Conservation (phyloP, 2,113 vertebrate species). For the Callithrix jacchus region DNA sequence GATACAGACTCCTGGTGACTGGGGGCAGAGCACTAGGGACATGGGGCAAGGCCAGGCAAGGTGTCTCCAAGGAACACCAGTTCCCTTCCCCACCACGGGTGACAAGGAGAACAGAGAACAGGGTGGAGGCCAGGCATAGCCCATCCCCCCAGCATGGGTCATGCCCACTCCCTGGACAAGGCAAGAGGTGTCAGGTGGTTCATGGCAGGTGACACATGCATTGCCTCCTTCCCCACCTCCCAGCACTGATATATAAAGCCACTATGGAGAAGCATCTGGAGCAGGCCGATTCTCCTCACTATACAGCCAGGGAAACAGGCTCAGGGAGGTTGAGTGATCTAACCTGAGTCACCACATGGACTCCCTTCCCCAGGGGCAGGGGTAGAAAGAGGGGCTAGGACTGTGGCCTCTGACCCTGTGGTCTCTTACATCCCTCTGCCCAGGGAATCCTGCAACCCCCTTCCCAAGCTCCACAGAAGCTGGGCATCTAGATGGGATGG, state of each 20-base stretch:
- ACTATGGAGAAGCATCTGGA: background rate
- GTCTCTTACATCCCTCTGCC: background rate
- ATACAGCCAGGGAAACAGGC: background rate
- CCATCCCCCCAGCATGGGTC: background rate
- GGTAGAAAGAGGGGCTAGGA: background rate
- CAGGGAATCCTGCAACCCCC: background rate
- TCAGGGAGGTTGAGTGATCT: background rate
- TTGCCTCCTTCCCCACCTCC: background rate
- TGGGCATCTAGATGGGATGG: background rate
- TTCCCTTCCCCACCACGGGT: background rate
- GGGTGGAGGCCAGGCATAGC: background rate
- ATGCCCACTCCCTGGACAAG: background rate
- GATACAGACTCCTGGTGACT: background rate
- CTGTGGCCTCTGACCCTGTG: background rate
- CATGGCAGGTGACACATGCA: background rate
- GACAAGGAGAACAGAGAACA: background rate
- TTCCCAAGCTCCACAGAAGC: background rate
- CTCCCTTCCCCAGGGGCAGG: background rate
- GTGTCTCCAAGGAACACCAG: background rate
- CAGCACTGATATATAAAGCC: background rate
- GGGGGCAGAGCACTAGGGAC: background rate
- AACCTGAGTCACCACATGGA: background rate
- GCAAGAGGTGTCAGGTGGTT: background rate
- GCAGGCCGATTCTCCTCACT: background rate
- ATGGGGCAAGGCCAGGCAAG: background rate